Conservation (phyloP, 1,140 invertebrate species). For the Bradysia coprophila region DNA sequence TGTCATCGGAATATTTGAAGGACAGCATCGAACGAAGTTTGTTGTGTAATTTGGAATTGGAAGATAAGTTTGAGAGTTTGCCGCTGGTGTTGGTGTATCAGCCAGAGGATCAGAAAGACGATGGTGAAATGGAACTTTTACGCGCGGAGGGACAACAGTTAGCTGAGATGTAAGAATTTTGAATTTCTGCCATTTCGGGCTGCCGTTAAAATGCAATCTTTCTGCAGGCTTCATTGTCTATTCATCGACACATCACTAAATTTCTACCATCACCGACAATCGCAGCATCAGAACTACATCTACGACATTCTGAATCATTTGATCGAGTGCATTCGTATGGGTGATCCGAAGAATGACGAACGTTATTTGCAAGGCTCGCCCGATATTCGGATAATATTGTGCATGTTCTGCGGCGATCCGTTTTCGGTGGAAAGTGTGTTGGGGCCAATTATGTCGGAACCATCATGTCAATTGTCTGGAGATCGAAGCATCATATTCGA, state of each 20-base stretch:
- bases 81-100: slow-evolving; percentile 82
- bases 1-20: slow-evolving; percentile 81
- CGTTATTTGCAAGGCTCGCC: slow-evolving; percentile 22
- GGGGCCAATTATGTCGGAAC: slow-evolving; percentile 70
- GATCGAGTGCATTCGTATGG: slow-evolving; percentile 18
- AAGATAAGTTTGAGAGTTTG: slow-evolving; percentile 66
- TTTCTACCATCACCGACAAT: slow-evolving; percentile 14
- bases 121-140: slow-evolving; percentile 62
- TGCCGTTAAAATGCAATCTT: slow-evolving; percentile 1
- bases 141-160: slow-evolving; percentile 79
- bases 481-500: slow-evolving; percentile 78
- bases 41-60: slow-evolving; percentile 75
- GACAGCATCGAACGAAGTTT: slow-evolving; percentile 83
- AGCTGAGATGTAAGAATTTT: slow-evolving; percentile 50
- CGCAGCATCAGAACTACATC: slow-evolving; percentile 21
- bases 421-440: slow-evolving; percentile 81
- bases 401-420: slow-evolving; percentile 92
- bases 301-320: slow-evolving; percentile 22
- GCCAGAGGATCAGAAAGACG: slow-evolving; percentile 66
- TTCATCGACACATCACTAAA: slow-evolving; percentile 14
- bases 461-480: slow-evolving; percentile 69
- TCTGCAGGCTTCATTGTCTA: slow-evolving; percentile 12
- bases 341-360: slow-evolving; percentile 21
- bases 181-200: slow-evolving; percentile 2
- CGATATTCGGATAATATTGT: slow-evolving; percentile 70